Base-by-base conservation (phyloP, 2,888 invertebrate species). In the Ommatoiulus sabulosus region DNA sequence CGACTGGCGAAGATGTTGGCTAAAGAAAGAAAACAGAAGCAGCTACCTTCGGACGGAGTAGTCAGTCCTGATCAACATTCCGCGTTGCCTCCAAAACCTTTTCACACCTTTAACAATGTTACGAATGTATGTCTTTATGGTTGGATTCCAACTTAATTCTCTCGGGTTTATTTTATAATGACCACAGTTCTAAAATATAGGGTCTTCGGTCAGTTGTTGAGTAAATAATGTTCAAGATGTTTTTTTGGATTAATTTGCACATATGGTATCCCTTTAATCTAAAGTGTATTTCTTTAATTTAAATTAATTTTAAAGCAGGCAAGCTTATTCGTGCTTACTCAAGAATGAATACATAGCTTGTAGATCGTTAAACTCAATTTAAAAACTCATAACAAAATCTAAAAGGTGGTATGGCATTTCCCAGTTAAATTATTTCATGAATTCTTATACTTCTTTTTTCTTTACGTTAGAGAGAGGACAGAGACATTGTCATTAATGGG, bases 41-140 rank as follows among this genome's bases (percentile, higher is more conserved):
- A 88, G 93, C 97, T n/a, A 90, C 96, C 96, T 0, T 5, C n/a
- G 7, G 63, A 63, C n/a, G 63, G n/a, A 63, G n/a, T 63, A n/a
- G 3, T n/a, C n/a, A 63, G 4, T 63, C 63, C n/a, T 63, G 63
- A 63, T 17, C 63, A 63, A 63, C 63, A n/a, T 63, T 63, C 63
- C 63, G 6, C 63, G n/a, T 63, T n/a, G n/a, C 5, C 63, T 17
- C n/a, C n/a, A 63, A 63, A 63, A 63, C 63, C 63, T n/a, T 63
- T 63, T 63, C 63, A 63, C 5, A 63, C 63, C n/a, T 63, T 63
- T 63, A n/a, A 63, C 6, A 63, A 63, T n/a, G 63, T n/a, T 20
- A 63, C 17, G 5, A 63, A 63, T 63, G 63, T 63, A 63, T 6
- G 63, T 63, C 5, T 63, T 52, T 52, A 52, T 52, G 0, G 12